A percentile compares a stretch with the other conserved stretches of the same genome.
Evolutionary conservation across 2,797 vertebrate genomes (phyloP).

Genomic region (Lepidocolaptes lacrymiger): DNA sequence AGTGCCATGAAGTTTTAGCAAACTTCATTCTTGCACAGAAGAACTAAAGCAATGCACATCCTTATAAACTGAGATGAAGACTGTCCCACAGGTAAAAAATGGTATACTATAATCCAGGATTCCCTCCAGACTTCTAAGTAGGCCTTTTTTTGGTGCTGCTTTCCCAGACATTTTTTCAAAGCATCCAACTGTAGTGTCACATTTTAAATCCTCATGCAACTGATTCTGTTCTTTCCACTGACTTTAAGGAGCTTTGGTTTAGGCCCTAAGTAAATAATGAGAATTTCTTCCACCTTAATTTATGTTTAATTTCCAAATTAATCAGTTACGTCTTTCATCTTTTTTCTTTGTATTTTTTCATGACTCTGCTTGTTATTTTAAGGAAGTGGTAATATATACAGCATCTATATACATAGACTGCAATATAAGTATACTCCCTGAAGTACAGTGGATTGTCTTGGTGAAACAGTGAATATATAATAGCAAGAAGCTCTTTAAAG

Average conservation of each 20-base stretch:
- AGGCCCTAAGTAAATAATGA: constrained; percentile 53
- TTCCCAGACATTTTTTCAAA: constrained; percentile 10
- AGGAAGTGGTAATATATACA: constrained; percentile 65
- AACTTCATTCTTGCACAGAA: neutral
- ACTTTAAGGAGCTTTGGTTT: constrained; percentile 36
- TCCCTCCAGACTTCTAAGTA: neutral
- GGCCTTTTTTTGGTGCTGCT: neutral
- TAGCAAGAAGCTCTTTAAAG: constrained; percentile 32
- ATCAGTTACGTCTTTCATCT: constrained; percentile 59
- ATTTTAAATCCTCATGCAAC: neutral
- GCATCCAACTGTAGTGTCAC: neutral
- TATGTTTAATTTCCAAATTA: constrained; percentile 56
- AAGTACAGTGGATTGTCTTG: constrained; percentile 40
- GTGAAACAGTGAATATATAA: constrained; percentile 11
- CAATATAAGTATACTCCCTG: constrained; percentile 26
- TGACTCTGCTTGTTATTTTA: constrained; percentile 68
- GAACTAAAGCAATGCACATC: neutral
- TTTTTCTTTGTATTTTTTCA: constrained; percentile 56
- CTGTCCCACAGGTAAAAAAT: neutral
- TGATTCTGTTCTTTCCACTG: constrained; percentile 29
- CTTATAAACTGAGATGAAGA: neutral
- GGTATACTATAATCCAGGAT: neutral
- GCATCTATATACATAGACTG: constrained; percentile 53
- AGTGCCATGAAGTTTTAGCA: neutral
- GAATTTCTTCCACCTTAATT: constrained; percentile 53